Base-by-base conservation (phyloP, 2,888 invertebrate genomes). In the Agrochola lota region DNA sequence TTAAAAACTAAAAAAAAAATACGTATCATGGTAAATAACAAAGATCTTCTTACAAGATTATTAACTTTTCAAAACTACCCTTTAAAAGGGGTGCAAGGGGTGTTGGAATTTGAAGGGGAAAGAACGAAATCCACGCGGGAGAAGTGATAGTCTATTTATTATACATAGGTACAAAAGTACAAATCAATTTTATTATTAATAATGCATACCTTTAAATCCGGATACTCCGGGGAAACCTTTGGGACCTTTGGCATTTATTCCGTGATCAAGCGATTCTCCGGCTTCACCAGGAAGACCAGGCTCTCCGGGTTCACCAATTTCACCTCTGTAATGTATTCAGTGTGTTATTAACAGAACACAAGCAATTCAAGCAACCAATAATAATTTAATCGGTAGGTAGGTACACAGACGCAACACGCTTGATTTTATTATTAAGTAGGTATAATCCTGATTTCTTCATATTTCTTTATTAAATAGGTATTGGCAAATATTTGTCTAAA, bases 221-320 rank as follows among this genome's bases (percentile, higher is more conserved):
- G 60, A 79, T 43, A 63, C 63, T 63, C 98, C 98, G 5, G 93
- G 90, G 43, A 90, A 92, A 17, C 98, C 98, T 90, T 95, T 97
- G 0, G 92, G 91, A 11, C 98, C 98, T 89, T 94, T 96, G n/a
- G 90, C 87, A 78, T 94, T 93, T 11, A 94, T 90, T 67, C 91
- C 92, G 43, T 88, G 82, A 57, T 85, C 91, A 30, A 94, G 75
- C 23, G 95, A 90, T 69, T 95, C 96, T 80, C 96, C 96, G 17
- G 80, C 52, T 85, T 95, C 95, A 63, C 97, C 97, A 23, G 87
- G 88, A 30, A 85, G 73, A 67, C 97, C 97, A 57, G 91, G 95
- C 59, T 96, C 94, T 59, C 97, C 97, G 40, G 93, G 89, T 2
- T 95, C 94, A 60, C 97, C 97, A 46, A 69, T 17, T 77, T 90